Conservation (phyloP, 1,140 invertebrate species). For the Cydia amplana region DNA sequence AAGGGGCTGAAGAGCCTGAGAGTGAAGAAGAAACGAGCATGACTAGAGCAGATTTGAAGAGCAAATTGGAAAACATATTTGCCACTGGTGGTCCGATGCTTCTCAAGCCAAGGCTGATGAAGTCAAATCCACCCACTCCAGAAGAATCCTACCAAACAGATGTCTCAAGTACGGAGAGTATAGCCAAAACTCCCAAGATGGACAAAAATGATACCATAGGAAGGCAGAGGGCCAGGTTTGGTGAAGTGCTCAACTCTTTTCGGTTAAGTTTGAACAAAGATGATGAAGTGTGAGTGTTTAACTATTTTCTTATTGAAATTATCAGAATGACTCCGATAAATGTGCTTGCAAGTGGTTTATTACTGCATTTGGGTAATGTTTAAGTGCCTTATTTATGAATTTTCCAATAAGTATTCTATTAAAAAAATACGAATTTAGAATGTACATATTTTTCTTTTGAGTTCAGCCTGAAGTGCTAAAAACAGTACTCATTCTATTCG, state of each 20-base stretch:
- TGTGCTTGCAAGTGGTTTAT: constrained; percentile 34
- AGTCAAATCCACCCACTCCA: constrained; percentile 67
- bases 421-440: constrained; percentile 40
- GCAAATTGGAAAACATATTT: constrained; percentile 67
- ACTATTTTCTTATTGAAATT: not conserved
- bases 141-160: constrained; percentile 66
- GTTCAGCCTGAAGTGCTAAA: too few relatives aligned
- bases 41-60: constrained; percentile 66
- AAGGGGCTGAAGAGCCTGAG: constrained; percentile 39
- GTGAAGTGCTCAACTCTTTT: constrained; percentile 69
- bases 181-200: constrained; percentile 58
- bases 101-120: constrained; percentile 58
- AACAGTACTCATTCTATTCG: too few relatives aligned
- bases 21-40: constrained; percentile 56
- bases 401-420: constrained; percentile 17
- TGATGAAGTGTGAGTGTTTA: constrained; percentile 52
- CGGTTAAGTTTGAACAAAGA: constrained; percentile 64
- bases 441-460: not conserved
- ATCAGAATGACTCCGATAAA: not conserved
- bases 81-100: constrained; percentile 61
- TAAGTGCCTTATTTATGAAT: constrained; percentile 62
- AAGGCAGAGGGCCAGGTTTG: constrained; percentile 66
- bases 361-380: constrained; percentile 44
- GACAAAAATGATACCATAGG: constrained; percentile 71
- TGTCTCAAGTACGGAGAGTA: constrained; percentile 61